These are phyloP conservation scores for Sarcophilus harrisii DNA, from an alignment of 2,797 vertebrate genomes.

Conservation along the genomic window DNA sequence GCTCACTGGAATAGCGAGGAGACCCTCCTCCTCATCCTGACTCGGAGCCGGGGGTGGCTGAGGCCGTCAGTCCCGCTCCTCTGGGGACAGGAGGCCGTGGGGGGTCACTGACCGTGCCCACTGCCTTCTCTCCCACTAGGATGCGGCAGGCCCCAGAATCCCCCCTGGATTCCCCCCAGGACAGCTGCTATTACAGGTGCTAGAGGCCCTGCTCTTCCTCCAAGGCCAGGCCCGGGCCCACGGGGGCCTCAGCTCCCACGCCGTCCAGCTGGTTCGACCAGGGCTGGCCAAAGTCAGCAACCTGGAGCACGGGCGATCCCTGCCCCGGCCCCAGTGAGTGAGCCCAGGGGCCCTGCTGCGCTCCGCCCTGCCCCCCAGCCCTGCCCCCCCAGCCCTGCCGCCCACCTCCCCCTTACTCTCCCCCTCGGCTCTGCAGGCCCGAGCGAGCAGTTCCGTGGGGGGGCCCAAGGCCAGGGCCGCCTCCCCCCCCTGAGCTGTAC, in stretches of 20 bases:
- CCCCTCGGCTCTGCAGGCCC: conserved; percentile 51
- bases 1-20: neutral
- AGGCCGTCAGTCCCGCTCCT: too few relatives aligned
- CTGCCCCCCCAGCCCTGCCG: neutral
- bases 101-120: neutral
- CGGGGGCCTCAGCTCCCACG: conserved; percentile 85
- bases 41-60: too few relatives aligned
- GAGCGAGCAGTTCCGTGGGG: conserved; percentile 24
- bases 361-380: neutral
- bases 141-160: neutral
- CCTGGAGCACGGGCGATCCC: conserved; percentile 83
- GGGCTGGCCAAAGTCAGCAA: conserved; percentile 84
- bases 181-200: conserved; percentile 82
- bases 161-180: conserved; percentile 41
- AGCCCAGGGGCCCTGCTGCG: neutral
- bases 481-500: conserved; percentile 80
- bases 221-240: conserved; percentile 81
- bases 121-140: neutral
- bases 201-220: conserved; percentile 85
- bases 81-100: neutral
- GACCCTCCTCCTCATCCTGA: too few relatives aligned
- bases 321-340: conserved; percentile 47
- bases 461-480: conserved; percentile 47
- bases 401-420: too few relatives aligned
- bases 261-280: conserved; percentile 82